Evolutionary conservation across 2,888 invertebrate species (phyloP).

Genomic region (Augiades crinisus): DNA sequence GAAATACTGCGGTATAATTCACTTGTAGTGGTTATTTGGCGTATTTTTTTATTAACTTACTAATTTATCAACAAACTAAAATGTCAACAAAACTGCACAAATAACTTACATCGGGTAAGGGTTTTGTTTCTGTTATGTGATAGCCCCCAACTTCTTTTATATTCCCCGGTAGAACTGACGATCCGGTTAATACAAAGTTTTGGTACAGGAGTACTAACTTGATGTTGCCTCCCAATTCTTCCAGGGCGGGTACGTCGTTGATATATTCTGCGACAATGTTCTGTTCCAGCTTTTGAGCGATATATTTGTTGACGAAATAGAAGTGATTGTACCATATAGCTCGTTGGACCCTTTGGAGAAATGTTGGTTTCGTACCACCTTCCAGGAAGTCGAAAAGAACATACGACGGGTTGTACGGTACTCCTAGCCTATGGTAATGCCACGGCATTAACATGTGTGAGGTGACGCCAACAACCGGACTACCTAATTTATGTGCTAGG

Average conservation of each 20-base stretch:
- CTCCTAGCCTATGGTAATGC: conserved; percentile 70
- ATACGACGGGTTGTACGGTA: conserved; percentile 76
- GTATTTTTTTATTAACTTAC: too few species aligned
- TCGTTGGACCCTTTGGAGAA: conserved; percentile 64
- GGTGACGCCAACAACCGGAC: conserved; percentile 72
- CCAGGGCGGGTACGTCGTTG: conserved; percentile 62
- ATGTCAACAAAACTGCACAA: too few species aligned
- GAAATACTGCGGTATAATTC: too few species aligned
- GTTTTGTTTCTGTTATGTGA: conserved; percentile 53
- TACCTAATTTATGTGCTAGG: conserved; percentile 67
- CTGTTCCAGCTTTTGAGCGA: conserved; percentile 38
- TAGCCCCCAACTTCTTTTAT: conserved; percentile 80
- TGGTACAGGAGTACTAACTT: conserved; percentile 76
- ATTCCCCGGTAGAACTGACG: conserved; percentile 64
- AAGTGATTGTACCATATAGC: conserved; percentile 37
- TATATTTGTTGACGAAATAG: conserved; percentile 23
- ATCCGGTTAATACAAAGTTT: conserved; percentile 69
- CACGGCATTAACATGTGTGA: conserved; percentile 76
- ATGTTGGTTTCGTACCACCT: conserved; percentile 58
- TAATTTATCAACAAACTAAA: too few species aligned
- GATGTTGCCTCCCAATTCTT: conserved; percentile 65
- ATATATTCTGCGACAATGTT: conserved; percentile 46
- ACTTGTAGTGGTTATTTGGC: too few species aligned
- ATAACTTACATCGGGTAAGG: conserved; percentile 48
- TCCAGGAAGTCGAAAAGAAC: conserved; percentile 72